phyloP scores from a whole-genome alignment of 2,888 invertebrate species.

The Scaptomyza polygonia region DNA sequence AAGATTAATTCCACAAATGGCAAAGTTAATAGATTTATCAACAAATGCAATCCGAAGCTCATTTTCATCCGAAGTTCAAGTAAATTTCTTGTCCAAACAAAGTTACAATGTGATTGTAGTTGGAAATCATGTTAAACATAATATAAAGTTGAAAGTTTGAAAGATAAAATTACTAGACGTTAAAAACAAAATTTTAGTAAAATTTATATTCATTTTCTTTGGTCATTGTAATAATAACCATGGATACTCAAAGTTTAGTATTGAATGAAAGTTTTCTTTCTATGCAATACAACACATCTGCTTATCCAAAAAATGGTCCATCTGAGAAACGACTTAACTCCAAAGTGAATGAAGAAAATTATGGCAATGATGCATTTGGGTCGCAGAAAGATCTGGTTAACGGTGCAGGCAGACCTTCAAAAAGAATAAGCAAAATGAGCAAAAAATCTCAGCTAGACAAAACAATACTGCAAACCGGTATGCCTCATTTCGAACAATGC shows the following conservation, averaged over 20 bases:
- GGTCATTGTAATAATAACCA: not conserved
- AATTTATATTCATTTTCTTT: not conserved
- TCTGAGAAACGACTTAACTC: not conserved
- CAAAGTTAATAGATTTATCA: not conserved
- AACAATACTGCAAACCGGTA: not conserved
- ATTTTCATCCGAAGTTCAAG: not conserved
- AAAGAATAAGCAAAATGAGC: not conserved
- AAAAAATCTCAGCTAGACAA: not conserved
- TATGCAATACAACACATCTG: not conserved
- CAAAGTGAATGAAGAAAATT: not conserved
- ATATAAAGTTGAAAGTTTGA: conserved; percentile 3
- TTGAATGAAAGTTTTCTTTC: not conserved
- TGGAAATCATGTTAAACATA: not conserved
- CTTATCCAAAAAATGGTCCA: not conserved
- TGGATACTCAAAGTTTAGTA: not conserved
- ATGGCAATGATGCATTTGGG: not conserved
- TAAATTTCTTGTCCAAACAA: not conserved
- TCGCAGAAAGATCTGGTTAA: not conserved
- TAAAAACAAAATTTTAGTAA: conserved; percentile 19
- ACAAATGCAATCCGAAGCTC: not conserved
- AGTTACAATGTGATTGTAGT: not conserved
- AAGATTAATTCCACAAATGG: not conserved
- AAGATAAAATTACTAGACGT: not conserved
- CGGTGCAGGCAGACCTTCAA: not conserved
- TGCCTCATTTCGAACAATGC: not conserved